Percentiles rank a stretch among this genome's conserved stretches.
phyloP scores from a whole-genome alignment of 1,140 invertebrate genomes.

The Harlomillsia oculata region DNA sequence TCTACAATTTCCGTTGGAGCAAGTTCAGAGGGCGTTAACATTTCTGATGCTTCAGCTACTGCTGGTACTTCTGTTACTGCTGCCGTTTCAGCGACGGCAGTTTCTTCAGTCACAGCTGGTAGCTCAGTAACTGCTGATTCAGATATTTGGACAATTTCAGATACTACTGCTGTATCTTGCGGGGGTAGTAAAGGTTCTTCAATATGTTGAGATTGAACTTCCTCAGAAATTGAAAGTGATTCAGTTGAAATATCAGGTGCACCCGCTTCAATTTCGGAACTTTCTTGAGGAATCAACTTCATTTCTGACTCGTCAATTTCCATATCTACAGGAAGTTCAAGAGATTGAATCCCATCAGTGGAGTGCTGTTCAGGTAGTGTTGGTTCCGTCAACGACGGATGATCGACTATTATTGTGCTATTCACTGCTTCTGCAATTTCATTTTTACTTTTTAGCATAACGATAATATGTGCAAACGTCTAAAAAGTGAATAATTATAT shows the following conservation, averaged over 20 bases:
- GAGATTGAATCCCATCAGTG: neutral
- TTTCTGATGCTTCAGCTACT: neutral
- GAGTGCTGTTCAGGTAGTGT: too few species aligned
- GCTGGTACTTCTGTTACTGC: neutral
- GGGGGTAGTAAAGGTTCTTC: too few species aligned
- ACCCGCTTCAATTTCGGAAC: neutral
- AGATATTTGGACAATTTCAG: neutral
- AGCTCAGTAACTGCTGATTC: neutral
- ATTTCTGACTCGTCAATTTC: neutral
- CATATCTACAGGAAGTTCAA: neutral
- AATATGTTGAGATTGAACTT: too few species aligned
- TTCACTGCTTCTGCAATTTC: too few species aligned
- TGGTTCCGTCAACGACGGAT: too few species aligned
- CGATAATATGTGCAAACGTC: too few species aligned
- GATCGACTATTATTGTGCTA: too few species aligned
- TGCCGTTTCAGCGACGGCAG: neutral
- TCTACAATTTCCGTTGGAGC: neutral
- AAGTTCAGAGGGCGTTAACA: neutral
- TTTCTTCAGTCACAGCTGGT: neutral
- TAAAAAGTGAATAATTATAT: too few species aligned
- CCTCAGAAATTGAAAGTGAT: neutral
- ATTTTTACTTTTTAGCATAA: too few species aligned
- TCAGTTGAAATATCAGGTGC: neutral
- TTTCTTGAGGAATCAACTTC: neutral
- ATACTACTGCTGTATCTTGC: neutral